These are phyloP conservation scores for Troides helena DNA, from an alignment of 2,888 invertebrate genomes.

Conservation along the genomic window DNA sequence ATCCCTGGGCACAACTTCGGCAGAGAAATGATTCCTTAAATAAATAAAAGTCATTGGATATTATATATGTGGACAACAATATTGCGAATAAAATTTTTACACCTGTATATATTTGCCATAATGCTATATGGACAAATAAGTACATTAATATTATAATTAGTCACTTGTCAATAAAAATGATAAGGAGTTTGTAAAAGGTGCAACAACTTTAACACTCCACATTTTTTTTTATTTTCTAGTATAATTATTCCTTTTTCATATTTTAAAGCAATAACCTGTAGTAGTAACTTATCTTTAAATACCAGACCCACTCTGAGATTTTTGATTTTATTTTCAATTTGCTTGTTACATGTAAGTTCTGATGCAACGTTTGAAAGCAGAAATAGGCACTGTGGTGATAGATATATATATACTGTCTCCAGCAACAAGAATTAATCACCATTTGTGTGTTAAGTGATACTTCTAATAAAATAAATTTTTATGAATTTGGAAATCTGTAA, in stretches of 20 bases:
- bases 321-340: too few species aligned
- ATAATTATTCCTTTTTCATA: background rate
- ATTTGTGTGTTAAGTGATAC: too few species aligned
- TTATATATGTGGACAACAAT: background rate
- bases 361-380: too few species aligned
- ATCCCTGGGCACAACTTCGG: conserved; percentile 64
- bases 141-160: background rate
- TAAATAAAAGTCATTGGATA: background rate
- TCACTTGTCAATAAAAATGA: background rate
- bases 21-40: conserved; percentile 34
- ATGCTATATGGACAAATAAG: background rate
- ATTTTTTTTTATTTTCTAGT: background rate
- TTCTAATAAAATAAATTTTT: too few species aligned
- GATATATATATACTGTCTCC: too few species aligned
- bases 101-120: background rate
- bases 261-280: background rate
- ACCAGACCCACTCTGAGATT: too few species aligned
- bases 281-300: background rate
- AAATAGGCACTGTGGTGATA: too few species aligned
- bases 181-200: background rate
- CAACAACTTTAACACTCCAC: background rate
- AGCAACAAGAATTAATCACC: too few species aligned
- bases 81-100: background rate
- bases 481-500: too few species aligned
- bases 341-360: too few species aligned